Conservation (phyloP, 2,797 vertebrate species). For the Urophycis tenuis region DNA sequence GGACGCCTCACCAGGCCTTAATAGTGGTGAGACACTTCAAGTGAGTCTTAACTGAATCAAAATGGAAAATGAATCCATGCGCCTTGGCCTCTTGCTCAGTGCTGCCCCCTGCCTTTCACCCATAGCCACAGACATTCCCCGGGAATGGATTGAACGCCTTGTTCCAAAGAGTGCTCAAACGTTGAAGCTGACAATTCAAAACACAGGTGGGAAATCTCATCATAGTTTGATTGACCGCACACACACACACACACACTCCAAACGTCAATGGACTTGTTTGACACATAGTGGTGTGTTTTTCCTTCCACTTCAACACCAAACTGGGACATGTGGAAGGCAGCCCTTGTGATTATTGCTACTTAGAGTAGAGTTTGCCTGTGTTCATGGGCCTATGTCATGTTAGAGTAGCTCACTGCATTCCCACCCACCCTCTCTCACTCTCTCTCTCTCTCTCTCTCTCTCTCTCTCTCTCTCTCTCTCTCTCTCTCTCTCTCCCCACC, state of each 20-base stretch:
- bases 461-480: conserved; percentile 18
- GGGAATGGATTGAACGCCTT: not conserved
- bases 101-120: conserved; percentile 65
- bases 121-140: conserved; percentile 38
- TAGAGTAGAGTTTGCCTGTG: not conserved
- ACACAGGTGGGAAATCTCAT: not conserved
- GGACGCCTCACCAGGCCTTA: not conserved
- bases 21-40: not conserved
- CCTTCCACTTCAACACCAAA: not conserved
- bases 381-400: not conserved
- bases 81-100: conserved; percentile 19
- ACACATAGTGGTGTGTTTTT: not conserved
- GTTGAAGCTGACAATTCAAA: not conserved
- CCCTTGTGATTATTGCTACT: not conserved
- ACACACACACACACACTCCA: not conserved
- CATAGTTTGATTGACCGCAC: not conserved
- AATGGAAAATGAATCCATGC: not conserved
- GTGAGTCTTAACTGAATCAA: not conserved
- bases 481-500: not conserved
- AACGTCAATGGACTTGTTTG: not conserved
- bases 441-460: not conserved
- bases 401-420: not conserved
- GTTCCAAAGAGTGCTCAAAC: conserved; percentile 11
- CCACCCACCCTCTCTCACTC: not conserved
- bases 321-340: not conserved